Percentiles rank a stretch among this genome's conserved stretches.
phyloP scores from a whole-genome alignment of 2,888 invertebrate species.

The Hermaeophaga mercurialis region DNA sequence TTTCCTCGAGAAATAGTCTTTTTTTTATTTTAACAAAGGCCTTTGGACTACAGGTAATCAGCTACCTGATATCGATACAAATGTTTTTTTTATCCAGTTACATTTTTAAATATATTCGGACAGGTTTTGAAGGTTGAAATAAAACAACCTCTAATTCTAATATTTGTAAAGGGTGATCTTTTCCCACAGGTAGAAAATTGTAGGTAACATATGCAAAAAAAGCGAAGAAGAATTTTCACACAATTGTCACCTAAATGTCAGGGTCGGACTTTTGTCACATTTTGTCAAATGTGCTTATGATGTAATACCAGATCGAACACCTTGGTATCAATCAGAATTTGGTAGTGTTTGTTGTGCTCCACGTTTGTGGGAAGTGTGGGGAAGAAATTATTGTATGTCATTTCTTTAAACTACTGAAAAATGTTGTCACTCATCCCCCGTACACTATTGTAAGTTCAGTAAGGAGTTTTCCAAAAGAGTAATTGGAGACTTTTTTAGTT shows the following conservation, averaged over 20 bases:
- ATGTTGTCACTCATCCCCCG: slow-evolving; percentile 43
- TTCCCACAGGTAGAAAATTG: too few relatives aligned
- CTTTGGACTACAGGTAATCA: too few relatives aligned
- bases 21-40: too few relatives aligned
- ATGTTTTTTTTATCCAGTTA: too few relatives aligned
- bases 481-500: background rate
- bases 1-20: too few relatives aligned
- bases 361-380: background rate
- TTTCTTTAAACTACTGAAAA: slow-evolving; percentile 38
- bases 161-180: too few relatives aligned
- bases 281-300: slow-evolving; percentile 9
- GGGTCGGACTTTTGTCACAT: slow-evolving; percentile 5
- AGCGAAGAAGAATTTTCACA: background rate
- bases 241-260: background rate
- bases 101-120: too few relatives aligned
- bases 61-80: too few relatives aligned
- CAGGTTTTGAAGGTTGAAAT: too few relatives aligned
- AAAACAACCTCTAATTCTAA: too few relatives aligned
- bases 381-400: slow-evolving; percentile 8
- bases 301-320: slow-evolving; percentile 23
- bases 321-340: slow-evolving; percentile 12
- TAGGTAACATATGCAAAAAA: background rate
- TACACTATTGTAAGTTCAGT: slow-evolving; percentile 3
- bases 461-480: background rate
- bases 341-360: slow-evolving; percentile 14